These are phyloP conservation scores for Lamellibrachia columna DNA, from an alignment of 2,888 invertebrate species.

Conservation along the genomic window DNA sequence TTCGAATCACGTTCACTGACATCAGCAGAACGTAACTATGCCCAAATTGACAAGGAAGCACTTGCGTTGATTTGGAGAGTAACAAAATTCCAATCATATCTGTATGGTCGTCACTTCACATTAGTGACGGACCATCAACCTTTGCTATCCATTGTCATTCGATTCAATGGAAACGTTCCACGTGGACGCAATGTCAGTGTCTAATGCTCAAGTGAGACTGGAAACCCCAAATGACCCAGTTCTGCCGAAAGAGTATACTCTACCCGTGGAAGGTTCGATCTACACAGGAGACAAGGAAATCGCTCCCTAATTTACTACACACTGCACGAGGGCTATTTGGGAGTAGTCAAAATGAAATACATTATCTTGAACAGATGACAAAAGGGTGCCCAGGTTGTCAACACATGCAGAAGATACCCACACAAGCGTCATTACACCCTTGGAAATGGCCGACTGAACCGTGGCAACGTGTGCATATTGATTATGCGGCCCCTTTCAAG, in stretches of 20 bases:
- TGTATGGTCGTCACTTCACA: constrained; percentile 13
- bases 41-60: too few relatives aligned
- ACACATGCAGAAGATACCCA: too few relatives aligned
- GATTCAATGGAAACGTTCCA: constrained; percentile 13
- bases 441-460: too few relatives aligned
- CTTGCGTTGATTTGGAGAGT: background rate
- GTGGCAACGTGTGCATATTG: too few relatives aligned
- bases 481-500: too few relatives aligned
- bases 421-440: too few relatives aligned
- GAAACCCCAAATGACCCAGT: background rate
- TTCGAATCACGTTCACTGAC: too few relatives aligned
- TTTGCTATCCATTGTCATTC: background rate
- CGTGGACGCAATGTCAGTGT: background rate
- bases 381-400: too few relatives aligned
- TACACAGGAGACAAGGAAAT: background rate
- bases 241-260: background rate
- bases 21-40: too few relatives aligned
- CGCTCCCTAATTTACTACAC: background rate
- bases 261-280: background rate
- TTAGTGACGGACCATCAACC: constrained; percentile 17
- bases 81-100: background rate
- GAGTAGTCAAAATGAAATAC: too few relatives aligned
- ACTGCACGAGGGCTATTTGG: too few relatives aligned
- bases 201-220: background rate
- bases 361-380: too few relatives aligned